A percentile compares a stretch with the other conserved stretches of the same genome.
phyloP scores from a whole-genome alignment of 2,797 vertebrate genomes.

The Artibeus jamaicensis region DNA sequence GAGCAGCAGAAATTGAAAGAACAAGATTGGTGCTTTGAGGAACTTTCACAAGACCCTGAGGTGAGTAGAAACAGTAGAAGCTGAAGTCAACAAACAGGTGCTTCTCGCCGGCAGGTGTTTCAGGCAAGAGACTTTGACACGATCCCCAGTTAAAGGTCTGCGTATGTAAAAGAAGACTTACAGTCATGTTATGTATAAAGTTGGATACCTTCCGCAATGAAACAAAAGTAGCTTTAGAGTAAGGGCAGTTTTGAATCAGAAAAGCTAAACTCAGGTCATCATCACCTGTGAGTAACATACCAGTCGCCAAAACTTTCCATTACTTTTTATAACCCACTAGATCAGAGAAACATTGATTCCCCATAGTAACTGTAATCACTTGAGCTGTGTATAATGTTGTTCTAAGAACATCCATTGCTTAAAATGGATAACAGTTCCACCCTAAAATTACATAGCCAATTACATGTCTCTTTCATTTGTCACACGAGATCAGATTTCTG shows the following conservation, averaged over 20 bases:
- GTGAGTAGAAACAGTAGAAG: neutral
- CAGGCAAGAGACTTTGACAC: neutral
- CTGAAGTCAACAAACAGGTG: neutral
- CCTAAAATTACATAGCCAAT: constrained; percentile 47
- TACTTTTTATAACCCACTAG: constrained; percentile 31
- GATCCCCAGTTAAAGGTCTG: neutral
- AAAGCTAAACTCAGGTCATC: neutral
- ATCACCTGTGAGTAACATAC: neutral
- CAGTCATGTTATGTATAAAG: neutral
- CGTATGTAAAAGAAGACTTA: neutral
- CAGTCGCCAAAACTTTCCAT: neutral
- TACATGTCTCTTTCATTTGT: constrained; percentile 52
- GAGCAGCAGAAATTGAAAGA: neutral
- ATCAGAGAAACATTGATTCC: neutral
- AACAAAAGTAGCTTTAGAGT: neutral
- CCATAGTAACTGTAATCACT: constrained; percentile 5
- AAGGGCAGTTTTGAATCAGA: neutral
- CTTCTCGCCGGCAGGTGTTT: neutral
- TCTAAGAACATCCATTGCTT: constrained; percentile 54
- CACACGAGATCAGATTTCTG: constrained; percentile 50
- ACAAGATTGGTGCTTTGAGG: neutral
- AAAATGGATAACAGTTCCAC: constrained; percentile 50
- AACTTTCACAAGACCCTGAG: neutral
- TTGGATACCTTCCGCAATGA: neutral
- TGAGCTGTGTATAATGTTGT: constrained; percentile 31